phyloP scores from a whole-genome alignment of 2,113 vertebrate species.

The Onychostoma macrolepis region DNA sequence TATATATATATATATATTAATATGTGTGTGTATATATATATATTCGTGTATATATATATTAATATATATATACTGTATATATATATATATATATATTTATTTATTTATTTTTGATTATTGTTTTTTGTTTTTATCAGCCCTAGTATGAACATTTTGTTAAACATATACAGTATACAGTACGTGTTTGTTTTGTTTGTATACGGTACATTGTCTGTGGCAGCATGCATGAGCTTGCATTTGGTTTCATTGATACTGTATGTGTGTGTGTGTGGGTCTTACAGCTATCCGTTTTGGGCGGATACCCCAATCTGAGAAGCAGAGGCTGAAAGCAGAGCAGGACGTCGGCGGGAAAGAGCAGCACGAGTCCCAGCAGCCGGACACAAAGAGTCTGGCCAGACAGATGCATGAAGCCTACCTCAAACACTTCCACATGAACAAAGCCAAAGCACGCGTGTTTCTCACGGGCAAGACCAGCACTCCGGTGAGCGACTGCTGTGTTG shows the following conservation, averaged over 20 bases:
- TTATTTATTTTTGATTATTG: background rate
- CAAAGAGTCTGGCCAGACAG: constrained; percentile 83
- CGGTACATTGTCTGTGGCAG: background rate
- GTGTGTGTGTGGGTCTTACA: constrained; percentile 55
- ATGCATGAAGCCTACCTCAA: constrained; percentile 93
- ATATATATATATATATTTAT: too few relatives aligned
- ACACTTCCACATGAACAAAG: constrained; percentile 96
- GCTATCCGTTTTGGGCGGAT: constrained; percentile 96
- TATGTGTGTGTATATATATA: too few relatives aligned
- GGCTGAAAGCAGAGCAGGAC: constrained; percentile 87
- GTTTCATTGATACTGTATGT: background rate
- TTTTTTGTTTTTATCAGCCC: background rate
- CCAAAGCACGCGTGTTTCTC: constrained; percentile 90
- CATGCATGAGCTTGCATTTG: background rate
- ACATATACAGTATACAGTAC: background rate
- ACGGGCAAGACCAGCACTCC: constrained; percentile 87
- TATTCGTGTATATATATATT: too few relatives aligned
- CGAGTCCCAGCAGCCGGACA: constrained; percentile 79
- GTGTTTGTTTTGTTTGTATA: constrained; percentile 42
- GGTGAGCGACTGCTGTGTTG: constrained; percentile 70
- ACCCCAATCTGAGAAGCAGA: constrained; percentile 93
- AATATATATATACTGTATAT: too few relatives aligned
- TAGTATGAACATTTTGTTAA: background rate
- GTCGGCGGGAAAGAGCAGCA: constrained; percentile 77
- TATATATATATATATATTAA: too few relatives aligned